Evolutionary conservation across 2,113 vertebrate genomes (phyloP).

Genomic region (Notiomystis cincta): DNA sequence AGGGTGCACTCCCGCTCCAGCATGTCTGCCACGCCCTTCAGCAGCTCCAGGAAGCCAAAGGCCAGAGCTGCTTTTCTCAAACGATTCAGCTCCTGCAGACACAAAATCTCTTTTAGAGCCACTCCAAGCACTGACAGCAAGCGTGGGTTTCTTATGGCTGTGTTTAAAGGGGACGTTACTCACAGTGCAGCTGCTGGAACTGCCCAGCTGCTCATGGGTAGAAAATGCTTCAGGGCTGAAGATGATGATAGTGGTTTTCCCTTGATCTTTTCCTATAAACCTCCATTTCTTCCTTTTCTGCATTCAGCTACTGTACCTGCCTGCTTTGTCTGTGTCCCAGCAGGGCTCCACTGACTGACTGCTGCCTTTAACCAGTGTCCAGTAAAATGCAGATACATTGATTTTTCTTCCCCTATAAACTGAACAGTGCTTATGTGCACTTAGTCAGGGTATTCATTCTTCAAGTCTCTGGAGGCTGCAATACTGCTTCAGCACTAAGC

Average conservation of each 20-base stretch:
- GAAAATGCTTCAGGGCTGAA: not conserved
- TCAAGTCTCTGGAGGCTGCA: not conserved
- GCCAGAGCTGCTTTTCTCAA: constrained; percentile 92
- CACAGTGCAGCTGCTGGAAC: not conserved
- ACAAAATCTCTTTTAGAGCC: not conserved
- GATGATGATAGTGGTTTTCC: not conserved
- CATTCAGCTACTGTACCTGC: not conserved
- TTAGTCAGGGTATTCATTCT: not conserved
- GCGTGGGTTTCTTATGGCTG: not conserved
- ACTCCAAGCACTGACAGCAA: not conserved
- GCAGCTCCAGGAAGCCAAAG: constrained; percentile 93
- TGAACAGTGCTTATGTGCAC: not conserved
- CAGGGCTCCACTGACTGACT: not conserved
- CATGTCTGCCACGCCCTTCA: constrained; percentile 94
- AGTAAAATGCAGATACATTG: not conserved
- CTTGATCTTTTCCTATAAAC: not conserved
- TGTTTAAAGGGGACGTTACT: not conserved
- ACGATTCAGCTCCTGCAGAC: constrained; percentile 89
- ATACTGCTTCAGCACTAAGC: not conserved
- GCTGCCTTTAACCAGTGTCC: not conserved
- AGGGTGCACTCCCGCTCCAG: constrained; percentile 93
- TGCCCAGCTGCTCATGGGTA: not conserved
- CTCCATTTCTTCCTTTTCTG: not conserved
- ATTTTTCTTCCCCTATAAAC: not conserved
- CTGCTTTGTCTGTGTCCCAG: not conserved